These are phyloP conservation scores for Austrolebias charrua DNA, from an alignment of 2,797 vertebrate species.

Conservation along the genomic window DNA sequence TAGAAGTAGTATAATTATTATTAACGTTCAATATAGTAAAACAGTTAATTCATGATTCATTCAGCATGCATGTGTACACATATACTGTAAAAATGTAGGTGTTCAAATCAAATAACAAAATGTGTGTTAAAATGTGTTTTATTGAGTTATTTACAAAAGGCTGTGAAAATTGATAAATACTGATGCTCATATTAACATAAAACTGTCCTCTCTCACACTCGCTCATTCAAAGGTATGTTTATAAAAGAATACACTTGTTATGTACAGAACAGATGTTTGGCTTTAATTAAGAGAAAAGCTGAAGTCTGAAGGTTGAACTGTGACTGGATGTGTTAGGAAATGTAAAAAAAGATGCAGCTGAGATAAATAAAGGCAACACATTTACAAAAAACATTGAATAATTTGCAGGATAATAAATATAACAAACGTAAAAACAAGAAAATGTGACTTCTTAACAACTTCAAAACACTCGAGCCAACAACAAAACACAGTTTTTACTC, in stretches of 20 bases:
- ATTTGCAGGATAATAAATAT: conserved; percentile 63
- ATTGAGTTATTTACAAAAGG: conserved; percentile 59
- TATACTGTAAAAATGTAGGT: neutral
- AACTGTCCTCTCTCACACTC: conserved; percentile 4
- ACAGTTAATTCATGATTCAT: no score
- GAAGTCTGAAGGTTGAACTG: conserved; percentile 16
- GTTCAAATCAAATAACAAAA: neutral
- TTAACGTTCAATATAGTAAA: no score
- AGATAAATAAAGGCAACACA: conserved; percentile 63
- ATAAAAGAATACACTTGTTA: conserved; percentile 26
- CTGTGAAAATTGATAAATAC: conserved; percentile 36
- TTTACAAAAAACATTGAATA: conserved; percentile 32
- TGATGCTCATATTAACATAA: conserved; percentile 2
- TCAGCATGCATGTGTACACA: no score
- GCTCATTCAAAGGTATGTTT: conserved; percentile 9
- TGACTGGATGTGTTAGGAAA: conserved; percentile 19
- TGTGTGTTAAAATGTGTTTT: conserved; percentile 5
- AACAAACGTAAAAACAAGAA: conserved; percentile 32
- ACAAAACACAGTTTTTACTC: conserved; percentile 20
- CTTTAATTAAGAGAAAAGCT: conserved; percentile 17
- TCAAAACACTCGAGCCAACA: conserved; percentile 6
- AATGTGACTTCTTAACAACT: conserved; percentile 21
- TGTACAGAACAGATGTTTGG: conserved; percentile 35
- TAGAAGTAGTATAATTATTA: no score
- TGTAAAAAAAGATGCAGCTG: conserved; percentile 26